These are phyloP conservation scores for Cryptotermes secundus DNA, from an alignment of 1,140 invertebrate genomes.

Conservation along the genomic window DNA sequence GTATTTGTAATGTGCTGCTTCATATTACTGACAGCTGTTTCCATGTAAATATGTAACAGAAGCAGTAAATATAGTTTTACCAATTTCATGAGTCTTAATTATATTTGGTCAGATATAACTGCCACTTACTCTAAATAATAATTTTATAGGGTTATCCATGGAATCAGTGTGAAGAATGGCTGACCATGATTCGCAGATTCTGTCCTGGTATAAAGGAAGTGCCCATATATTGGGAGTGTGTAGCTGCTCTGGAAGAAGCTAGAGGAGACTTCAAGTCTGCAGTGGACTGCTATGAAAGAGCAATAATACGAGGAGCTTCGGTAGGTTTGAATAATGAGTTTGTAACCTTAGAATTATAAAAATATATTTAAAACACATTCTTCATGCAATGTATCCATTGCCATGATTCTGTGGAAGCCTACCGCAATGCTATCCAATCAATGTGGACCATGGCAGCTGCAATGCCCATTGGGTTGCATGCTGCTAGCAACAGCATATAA, in stretches of 20 bases:
- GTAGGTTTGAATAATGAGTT: conserved; percentile 41
- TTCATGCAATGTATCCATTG: background rate
- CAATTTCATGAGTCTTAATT: background rate
- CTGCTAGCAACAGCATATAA: no score
- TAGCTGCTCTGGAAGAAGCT: conserved; percentile 54
- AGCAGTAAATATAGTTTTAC: background rate
- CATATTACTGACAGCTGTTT: background rate
- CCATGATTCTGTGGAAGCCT: no score
- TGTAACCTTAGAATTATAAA: background rate
- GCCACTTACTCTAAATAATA: background rate
- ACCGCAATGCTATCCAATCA: no score
- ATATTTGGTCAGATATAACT: background rate
- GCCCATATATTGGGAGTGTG: conserved; percentile 58
- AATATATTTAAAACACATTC: background rate
- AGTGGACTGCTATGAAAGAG: conserved; percentile 56
- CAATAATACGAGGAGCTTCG: conserved; percentile 55
- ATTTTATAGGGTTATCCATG: conserved; percentile 44
- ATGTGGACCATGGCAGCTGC: no score
- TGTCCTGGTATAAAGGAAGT: conserved; percentile 46
- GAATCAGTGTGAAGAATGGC: conserved; percentile 55
- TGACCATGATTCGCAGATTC: conserved; percentile 49
- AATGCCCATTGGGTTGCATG: no score
- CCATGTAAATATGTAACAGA: background rate
- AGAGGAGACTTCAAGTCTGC: conserved; percentile 54
- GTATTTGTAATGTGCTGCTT: background rate